Evolutionary conservation across 2,113 vertebrate species (phyloP).

Genomic region (Gorsachius goisagi): DNA sequence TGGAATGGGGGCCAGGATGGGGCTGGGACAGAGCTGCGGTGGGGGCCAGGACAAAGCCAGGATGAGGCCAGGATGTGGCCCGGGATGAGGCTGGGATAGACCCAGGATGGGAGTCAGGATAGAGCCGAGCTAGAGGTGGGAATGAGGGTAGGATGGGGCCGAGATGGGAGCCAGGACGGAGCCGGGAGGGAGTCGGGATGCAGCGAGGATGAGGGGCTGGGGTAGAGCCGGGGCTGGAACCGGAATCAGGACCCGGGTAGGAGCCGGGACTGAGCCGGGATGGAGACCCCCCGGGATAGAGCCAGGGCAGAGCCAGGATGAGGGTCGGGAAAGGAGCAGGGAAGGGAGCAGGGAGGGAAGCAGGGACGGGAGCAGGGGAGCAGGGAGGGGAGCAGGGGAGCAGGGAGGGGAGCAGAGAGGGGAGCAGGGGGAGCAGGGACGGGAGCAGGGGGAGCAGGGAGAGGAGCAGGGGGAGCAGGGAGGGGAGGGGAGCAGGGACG

Average conservation of each 20-base stretch:
- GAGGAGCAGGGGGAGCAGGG: too few species aligned
- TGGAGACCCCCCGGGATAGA: not conserved
- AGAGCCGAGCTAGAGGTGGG: not conserved
- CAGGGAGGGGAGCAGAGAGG: too few species aligned
- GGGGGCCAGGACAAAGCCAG: not conserved
- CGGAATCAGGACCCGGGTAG: not conserved
- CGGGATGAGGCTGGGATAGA: not conserved
- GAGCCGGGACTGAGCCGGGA: too few species aligned
- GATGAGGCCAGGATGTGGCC: not conserved
- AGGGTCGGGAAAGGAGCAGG: not conserved
- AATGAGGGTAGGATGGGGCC: not conserved
- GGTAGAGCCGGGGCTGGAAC: not conserved
- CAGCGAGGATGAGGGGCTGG: not conserved
- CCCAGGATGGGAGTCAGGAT: accelerated
- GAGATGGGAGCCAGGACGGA: not conserved
- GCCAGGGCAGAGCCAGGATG: not conserved
- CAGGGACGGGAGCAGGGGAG: too few species aligned
- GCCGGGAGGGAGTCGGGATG: not conserved
- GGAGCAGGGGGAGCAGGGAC: too few species aligned
- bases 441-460: too few species aligned
- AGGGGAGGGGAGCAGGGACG: not conserved
- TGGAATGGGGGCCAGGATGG: not conserved
- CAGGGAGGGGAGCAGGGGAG: too few species aligned
- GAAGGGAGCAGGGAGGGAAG: too few species aligned
- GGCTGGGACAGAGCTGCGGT: not conserved